Percentiles rank a stretch among this genome's conserved stretches.
phyloP scores from a whole-genome alignment of 2,113 vertebrate genomes.

The Tragelaphus strepsiceros region DNA sequence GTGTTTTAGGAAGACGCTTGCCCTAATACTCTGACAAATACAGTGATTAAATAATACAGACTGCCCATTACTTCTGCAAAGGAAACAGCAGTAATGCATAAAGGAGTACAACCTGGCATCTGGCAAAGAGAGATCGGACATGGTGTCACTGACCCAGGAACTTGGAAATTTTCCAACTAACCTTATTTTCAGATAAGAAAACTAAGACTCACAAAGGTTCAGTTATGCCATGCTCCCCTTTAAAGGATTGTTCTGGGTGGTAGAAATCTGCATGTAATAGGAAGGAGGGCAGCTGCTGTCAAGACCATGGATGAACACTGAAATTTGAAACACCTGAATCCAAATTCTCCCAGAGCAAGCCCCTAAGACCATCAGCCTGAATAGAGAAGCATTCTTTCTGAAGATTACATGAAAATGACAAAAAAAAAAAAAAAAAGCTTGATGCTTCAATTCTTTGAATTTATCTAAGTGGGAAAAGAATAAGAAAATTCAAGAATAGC shows the following conservation, averaged over 20 bases:
- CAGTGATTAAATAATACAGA: conserved; percentile 37
- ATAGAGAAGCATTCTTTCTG: background rate
- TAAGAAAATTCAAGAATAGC: conserved; percentile 3
- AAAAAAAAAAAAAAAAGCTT: conserved; percentile 1
- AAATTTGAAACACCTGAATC: background rate
- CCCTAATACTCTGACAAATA: conserved; percentile 27
- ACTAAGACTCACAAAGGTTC: background rate
- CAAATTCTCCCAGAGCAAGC: background rate
- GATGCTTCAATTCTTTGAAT: background rate
- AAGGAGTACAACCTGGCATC: background rate
- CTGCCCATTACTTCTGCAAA: background rate
- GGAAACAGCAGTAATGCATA: background rate
- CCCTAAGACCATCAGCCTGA: background rate
- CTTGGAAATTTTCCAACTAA: background rate
- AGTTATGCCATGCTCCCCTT: background rate
- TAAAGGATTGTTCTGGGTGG: background rate
- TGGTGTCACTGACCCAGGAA: background rate
- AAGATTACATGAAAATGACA: background rate
- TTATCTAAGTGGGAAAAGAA: conserved; percentile 24
- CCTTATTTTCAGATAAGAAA: background rate
- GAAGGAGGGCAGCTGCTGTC: background rate
- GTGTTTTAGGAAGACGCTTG: conserved; percentile 3
- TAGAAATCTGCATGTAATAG: background rate
- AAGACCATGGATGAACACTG: background rate
- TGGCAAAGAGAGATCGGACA: background rate